Evolutionary conservation across 2,797 vertebrate genomes (phyloP).

Genomic region (Melanotaenia nigrans): DNA sequence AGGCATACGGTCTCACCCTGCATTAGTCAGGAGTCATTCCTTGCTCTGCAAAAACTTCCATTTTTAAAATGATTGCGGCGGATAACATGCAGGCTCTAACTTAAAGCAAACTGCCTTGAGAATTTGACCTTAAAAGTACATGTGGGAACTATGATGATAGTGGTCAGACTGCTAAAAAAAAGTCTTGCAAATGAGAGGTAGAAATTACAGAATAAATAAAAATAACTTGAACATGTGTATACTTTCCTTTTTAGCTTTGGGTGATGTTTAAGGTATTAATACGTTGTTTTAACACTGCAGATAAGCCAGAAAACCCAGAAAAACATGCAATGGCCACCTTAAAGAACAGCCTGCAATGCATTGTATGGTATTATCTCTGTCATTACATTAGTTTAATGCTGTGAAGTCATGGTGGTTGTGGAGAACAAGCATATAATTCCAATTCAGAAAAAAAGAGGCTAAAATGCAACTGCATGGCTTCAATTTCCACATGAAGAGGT

Average conservation of each 20-base stretch:
- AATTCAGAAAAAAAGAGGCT: constrained; percentile 40
- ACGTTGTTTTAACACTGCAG: background rate
- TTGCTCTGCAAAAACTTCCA: background rate
- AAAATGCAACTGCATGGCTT: constrained; percentile 68
- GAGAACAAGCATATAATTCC: constrained; percentile 48
- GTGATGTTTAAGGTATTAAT: background rate
- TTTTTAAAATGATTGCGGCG: background rate
- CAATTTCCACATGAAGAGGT: constrained; percentile 65
- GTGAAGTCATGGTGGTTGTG: constrained; percentile 23
- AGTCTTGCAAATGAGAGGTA: background rate
- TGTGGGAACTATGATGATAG: background rate
- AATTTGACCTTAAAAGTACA: background rate
- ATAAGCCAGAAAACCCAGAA: background rate
- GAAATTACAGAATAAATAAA: background rate
- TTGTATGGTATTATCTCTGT: constrained; percentile 9
- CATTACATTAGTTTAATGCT: constrained; percentile 31
- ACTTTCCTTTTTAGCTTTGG: background rate
- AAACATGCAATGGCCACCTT: background rate
- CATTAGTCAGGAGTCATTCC: background rate
- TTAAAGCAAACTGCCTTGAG: background rate
- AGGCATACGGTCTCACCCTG: background rate
- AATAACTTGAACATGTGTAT: background rate
- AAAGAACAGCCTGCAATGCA: constrained; percentile 22
- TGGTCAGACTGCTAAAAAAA: background rate
- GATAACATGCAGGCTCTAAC: background rate